A percentile compares a stretch with the other conserved stretches of the same genome.
Conservation (phyloP, 1,140 invertebrate species). For the Littorina saxatilis region DNA sequence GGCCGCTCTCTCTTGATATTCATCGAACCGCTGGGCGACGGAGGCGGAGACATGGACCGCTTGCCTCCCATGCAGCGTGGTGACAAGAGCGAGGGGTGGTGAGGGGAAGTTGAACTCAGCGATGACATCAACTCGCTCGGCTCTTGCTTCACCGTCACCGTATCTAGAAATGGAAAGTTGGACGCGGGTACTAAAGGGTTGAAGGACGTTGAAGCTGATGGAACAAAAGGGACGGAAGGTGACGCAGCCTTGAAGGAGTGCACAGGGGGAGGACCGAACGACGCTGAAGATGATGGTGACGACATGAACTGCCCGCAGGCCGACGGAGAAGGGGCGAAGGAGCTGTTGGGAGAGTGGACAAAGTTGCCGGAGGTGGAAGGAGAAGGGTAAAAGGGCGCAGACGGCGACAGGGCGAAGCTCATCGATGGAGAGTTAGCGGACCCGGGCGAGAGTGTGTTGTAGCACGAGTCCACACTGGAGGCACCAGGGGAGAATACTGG, state of each 20-base stretch:
- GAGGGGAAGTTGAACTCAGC: background rate
- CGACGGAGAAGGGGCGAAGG: no score
- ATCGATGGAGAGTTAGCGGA: background rate
- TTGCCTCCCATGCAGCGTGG: background rate
- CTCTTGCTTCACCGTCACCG: background rate
- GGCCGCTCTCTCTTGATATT: background rate
- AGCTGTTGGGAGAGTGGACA: no score
- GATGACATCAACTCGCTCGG: background rate
- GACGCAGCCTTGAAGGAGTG: background rate
- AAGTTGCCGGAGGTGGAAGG: background rate
- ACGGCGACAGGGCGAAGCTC: background rate
- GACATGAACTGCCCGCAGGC: no score
- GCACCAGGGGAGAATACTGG: background rate
- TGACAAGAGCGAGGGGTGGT: background rate
- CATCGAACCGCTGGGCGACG: background rate
- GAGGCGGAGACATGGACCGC: background rate
- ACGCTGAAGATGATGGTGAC: background rate
- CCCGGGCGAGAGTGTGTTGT: background rate
- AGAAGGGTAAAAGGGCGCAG: background rate
- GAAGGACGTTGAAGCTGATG: background rate
- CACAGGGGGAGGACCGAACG: no score
- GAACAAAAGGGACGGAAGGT: background rate
- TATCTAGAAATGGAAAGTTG: background rate
- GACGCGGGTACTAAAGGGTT: background rate
- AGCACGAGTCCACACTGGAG: background rate